These are phyloP conservation scores for Cephus pulcher DNA, from an alignment of 2,888 invertebrate species.

Conservation along the genomic window DNA sequence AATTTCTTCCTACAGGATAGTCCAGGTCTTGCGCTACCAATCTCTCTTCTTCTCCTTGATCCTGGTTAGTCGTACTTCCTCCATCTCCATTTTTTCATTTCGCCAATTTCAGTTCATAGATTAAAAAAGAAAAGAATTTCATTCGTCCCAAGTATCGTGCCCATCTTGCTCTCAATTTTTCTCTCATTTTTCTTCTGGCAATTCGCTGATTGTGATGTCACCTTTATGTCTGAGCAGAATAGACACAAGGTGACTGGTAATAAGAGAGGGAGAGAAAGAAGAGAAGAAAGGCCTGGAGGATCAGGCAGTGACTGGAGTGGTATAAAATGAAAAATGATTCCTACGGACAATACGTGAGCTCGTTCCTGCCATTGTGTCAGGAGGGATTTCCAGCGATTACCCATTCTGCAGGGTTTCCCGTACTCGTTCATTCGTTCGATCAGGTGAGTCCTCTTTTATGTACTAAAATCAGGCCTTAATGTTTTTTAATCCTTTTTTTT, in stretches of 20 bases:
- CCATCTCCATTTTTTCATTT: neutral
- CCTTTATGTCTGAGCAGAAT: neutral
- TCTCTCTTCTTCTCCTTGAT: neutral
- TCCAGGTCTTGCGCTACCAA: neutral
- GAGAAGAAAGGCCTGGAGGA: neutral
- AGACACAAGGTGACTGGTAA: neutral
- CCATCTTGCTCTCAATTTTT: neutral
- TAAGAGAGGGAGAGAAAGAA: neutral
- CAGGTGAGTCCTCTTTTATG: neutral
- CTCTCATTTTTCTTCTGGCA: neutral
- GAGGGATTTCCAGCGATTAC: neutral
- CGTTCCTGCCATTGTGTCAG: neutral
- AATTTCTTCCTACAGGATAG: neutral
- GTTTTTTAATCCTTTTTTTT: neutral
- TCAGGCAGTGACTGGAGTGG: neutral
- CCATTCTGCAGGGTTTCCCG: neutral
- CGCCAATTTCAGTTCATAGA: neutral
- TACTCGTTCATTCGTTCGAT: neutral
- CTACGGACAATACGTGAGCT: neutral
- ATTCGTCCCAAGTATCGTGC: neutral
- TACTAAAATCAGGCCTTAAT: neutral
- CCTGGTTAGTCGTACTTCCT: too few relatives aligned
- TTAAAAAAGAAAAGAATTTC: neutral
- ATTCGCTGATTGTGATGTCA: neutral
- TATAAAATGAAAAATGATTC: neutral